Base-by-base conservation (phyloP, 2,888 invertebrate species). In the Lydus trimaculatus region DNA sequence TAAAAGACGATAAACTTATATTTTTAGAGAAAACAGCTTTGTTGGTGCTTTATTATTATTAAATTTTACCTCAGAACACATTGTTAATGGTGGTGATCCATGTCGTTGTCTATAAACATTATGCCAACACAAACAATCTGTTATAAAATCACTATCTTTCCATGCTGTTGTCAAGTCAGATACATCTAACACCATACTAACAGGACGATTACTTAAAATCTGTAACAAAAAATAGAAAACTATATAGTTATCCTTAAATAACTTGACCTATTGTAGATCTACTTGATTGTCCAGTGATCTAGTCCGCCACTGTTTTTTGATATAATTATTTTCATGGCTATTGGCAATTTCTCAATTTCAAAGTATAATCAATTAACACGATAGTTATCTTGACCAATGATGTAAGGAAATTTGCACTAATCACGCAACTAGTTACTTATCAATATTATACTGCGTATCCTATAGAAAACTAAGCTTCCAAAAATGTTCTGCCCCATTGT, bases 91-190 rank as follows among this genome's bases (percentile, higher is more conserved):
- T 0, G 92, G 91, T 0, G 92, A 90, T 62, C 90, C 90, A 81
- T 94, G 94, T 71, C 93, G 85, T 84, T 92, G 92, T 43, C 94
- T 87, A 85, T 94, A 94, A 61, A 93, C 91, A 83, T 94, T 94
- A 85, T 94, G 94, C 93, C 94, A 94, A 83, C 92, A 92, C 28
- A 94, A 87, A 79, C 92, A 92, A 83, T 94, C 93, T 0, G 91
- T 91, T 78, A 94, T 93, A 84, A 94, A 94, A 85, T 93, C 92
- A 80, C 92, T 93, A 83, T 93, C 92, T 81, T 91, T 90, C 92
- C 92, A 92, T 48, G 92, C 91, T 0, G 92, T 92, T 73, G 90
- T 89, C 75, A 91, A 87, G 78, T 92, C 92, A 73, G 90, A 90
- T 85, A 90, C 89, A 80, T 91, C 92, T 79, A 91, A 87, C 72